A percentile compares a stretch with the other conserved stretches of the same genome.
Conservation (phyloP, 2,797 vertebrate genomes). For the Tenualosa thibaudeaui region DNA sequence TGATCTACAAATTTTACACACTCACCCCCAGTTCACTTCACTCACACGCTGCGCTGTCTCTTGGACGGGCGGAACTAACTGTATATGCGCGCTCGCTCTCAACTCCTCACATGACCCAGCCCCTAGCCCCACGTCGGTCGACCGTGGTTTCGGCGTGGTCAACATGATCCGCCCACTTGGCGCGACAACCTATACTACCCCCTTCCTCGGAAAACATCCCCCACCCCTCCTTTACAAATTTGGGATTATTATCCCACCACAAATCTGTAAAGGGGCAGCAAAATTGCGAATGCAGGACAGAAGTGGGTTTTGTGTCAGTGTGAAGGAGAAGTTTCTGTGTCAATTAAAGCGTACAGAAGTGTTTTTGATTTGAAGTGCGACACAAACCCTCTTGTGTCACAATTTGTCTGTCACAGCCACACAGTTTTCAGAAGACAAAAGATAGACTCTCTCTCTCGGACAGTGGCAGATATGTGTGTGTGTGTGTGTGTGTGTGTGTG, state of each 20-base stretch:
- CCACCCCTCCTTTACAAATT: background rate
- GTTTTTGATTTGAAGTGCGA: too few relatives aligned
- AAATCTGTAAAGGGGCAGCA: background rate
- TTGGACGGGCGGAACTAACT: background rate
- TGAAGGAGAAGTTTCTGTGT: too few relatives aligned
- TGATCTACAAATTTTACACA: background rate
- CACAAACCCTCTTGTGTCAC: too few relatives aligned
- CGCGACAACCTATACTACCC: background rate
- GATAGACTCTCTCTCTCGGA: too few relatives aligned
- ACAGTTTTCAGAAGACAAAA: too few relatives aligned
- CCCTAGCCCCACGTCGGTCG: background rate
- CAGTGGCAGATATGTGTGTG: too few relatives aligned
- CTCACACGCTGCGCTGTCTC: too few relatives aligned
- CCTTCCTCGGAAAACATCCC: background rate
- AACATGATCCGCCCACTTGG: background rate
- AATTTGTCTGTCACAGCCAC: too few relatives aligned
- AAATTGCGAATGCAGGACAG: too few relatives aligned
- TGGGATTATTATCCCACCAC: background rate
- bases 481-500: too few relatives aligned
- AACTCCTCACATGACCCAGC: slow-evolving; percentile 11
- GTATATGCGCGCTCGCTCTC: background rate
- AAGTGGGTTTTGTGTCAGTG: too few relatives aligned
- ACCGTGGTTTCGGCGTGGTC: background rate
- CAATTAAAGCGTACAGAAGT: too few relatives aligned
- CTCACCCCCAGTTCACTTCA: background rate